Conservation (phyloP, 2,797 vertebrate genomes). For the Heterohyrax brucei region DNA sequence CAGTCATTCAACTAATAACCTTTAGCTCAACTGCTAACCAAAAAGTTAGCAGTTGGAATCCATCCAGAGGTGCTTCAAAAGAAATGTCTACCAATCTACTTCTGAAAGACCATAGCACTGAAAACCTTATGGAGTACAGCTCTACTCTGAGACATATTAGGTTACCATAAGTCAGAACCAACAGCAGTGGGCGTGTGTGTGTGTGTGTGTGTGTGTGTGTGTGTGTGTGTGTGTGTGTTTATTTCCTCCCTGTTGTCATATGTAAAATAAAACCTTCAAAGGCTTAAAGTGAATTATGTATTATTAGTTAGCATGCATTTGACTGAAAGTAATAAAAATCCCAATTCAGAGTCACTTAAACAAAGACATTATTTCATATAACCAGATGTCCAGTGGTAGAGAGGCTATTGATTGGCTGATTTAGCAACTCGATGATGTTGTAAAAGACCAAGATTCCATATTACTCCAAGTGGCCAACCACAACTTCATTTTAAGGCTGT, state of each 20-base stretch:
- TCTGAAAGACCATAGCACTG: neutral
- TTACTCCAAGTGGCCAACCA: constrained; percentile 22
- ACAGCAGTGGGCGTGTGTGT: too few species aligned
- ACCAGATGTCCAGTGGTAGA: neutral
- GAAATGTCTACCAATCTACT: neutral
- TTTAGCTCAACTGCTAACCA: neutral
- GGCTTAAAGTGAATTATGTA: constrained; percentile 5
- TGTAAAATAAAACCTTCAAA: constrained; percentile 53
- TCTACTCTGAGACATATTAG: neutral
- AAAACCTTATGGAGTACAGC: neutral
- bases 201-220: too few species aligned
- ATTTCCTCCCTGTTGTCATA: constrained; percentile 36
- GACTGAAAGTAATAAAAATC: constrained; percentile 19
- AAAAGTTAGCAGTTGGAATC: too few species aligned
- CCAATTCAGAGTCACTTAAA: constrained; percentile 54
- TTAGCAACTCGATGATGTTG: constrained; percentile 49
- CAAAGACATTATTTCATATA: constrained; percentile 38
- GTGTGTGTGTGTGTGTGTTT: neutral
- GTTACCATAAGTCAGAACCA: neutral
- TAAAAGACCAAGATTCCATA: constrained; percentile 47
- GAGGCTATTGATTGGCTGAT: constrained; percentile 39
- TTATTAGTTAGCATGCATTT: constrained; percentile 29
- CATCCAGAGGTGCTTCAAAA: neutral
- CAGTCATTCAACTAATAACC: constrained; percentile 47
- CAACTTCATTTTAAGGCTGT: constrained; percentile 59